Evolutionary conservation across 2,888 invertebrate genomes (phyloP), one percentile per base, ranked within the genome.

Genomic region (Trichacis sp.): DNA sequence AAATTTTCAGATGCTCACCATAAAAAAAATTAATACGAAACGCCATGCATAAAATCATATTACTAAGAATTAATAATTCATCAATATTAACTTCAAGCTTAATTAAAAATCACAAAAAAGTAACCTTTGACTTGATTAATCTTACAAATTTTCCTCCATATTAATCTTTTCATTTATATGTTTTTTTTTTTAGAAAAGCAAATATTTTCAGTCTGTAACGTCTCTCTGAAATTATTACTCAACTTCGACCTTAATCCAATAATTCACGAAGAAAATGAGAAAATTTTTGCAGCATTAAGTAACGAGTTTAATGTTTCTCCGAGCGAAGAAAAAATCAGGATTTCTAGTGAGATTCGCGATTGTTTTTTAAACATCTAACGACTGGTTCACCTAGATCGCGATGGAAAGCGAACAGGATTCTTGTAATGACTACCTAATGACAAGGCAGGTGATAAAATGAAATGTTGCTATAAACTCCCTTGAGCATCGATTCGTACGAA

Each of bases 401-500:
- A 24, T 51, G 58, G 51, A 58, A 58, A 58, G 51, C 46, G 47
- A 51, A 58, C 47, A 58, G 46, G 58, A 58, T 58, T 51, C 46
- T 33, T 43, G 46, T 58, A 36, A 57, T 46, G 51, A 46, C 19
- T 24, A 45, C 9, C 18, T 46, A 24, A 51, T 45, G 50, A 49
- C 36, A 49, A 49, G 18, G 30, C 30, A 49, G 38, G 49, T 36
- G 49, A 49, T 49, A 49, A 49, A 49, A 36, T 36, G 19, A 18
- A 49, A 36, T 19, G 36, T 19, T 19, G 18, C 30, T 9, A 11
- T 33, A 30, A 33, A 17, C 17, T 48, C 20, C 11, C 18, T 15
- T 17, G 48, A 11, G 17, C 24, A 24, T 48, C 17, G 47, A 9
- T 18, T n/a, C 5, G 9, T n/a, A 15, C 15, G 30, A 15, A n/a